A percentile compares a stretch with the other conserved stretches of the same genome.
These are phyloP conservation scores for Agapornis canus DNA, from an alignment of 2,797 vertebrate genomes.

Conservation along the genomic window DNA sequence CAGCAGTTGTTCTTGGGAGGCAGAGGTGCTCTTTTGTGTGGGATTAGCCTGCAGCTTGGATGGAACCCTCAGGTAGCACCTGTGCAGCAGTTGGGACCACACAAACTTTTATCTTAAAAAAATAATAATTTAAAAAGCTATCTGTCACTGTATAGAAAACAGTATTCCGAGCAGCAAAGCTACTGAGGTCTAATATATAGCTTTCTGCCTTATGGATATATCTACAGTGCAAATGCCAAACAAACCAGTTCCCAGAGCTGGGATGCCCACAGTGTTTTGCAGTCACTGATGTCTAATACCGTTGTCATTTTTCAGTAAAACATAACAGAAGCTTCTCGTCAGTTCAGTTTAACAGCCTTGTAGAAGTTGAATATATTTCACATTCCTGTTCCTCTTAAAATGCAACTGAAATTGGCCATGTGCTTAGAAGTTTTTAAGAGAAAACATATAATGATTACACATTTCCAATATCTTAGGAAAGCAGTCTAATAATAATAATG, in stretches of 20 bases:
- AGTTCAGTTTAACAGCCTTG: not conserved
- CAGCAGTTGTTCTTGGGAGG: not conserved
- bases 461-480: not conserved
- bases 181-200: not conserved
- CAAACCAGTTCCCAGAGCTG: not conserved
- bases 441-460: not conserved
- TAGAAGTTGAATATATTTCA: not conserved
- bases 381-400: not conserved
- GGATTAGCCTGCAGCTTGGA: not conserved
- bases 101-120: not conserved
- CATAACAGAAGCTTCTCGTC: not conserved
- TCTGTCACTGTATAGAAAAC: not conserved
- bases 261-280: not conserved
- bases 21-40: not conserved
- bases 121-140: rapidly evolving
- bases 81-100: not conserved
- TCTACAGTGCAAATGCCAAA: not conserved
- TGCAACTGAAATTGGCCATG: not conserved
- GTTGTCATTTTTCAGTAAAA: not conserved
- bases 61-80: not conserved
- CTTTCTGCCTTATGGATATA: not conserved
- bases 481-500: not conserved
- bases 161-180: not conserved
- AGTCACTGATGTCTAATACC: not conserved
- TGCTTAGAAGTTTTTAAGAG: not conserved